Evolutionary conservation across 2,888 invertebrate genomes (phyloP).

Genomic region (Drosophila setosimentum): DNA sequence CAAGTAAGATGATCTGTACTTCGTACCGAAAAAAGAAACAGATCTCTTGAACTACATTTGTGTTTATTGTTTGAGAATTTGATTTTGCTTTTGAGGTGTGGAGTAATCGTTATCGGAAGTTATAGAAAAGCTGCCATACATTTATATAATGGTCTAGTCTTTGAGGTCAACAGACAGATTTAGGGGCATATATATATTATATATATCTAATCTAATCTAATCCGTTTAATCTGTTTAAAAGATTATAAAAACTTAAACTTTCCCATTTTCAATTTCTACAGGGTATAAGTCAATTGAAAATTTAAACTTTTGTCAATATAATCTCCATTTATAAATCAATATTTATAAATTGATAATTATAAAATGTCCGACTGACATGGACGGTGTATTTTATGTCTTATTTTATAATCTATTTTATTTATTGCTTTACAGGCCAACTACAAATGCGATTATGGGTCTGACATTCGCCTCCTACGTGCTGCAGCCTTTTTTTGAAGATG

Average conservation of each 20-base stretch:
- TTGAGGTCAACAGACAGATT: neutral
- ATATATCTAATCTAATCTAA: neutral
- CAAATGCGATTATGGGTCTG: slow-evolving; percentile 97
- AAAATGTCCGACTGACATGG: neutral
- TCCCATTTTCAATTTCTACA: neutral
- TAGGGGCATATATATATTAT: neutral
- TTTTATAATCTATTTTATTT: slow-evolving; percentile 7
- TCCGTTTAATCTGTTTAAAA: neutral
- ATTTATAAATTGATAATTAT: neutral
- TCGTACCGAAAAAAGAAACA: neutral
- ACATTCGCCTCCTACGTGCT: slow-evolving; percentile 97
- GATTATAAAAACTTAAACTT: neutral
- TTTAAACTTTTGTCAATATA: slow-evolving; percentile 20
- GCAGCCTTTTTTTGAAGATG: slow-evolving; percentile 92
- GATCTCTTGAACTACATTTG: neutral
- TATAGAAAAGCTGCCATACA: neutral
- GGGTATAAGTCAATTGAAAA: neutral
- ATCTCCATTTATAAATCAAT: slow-evolving; percentile 18
- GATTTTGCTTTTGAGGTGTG: no score
- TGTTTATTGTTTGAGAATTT: neutral
- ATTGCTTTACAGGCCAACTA: slow-evolving; percentile 91
- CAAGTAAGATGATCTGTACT: neutral
- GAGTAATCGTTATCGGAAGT: neutral
- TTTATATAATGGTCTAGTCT: neutral
- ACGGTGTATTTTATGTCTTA: neutral